Conservation (phyloP, 2,113 vertebrate genomes). For the Petaurus breviceps region DNA sequence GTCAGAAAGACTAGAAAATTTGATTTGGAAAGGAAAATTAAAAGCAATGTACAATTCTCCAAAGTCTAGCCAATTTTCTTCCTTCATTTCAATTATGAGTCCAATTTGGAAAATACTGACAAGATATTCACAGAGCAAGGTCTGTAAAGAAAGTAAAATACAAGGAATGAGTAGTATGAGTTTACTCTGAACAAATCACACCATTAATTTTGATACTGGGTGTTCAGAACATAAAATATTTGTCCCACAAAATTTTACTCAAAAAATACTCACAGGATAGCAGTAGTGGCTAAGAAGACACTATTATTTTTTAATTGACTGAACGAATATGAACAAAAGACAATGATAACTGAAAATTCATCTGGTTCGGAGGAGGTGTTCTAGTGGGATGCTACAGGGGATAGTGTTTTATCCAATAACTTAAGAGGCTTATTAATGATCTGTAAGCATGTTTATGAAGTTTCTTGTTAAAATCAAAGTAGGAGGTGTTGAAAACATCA, state of each 20-base stretch:
- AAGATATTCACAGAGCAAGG: neutral
- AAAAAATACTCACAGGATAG: conserved; percentile 28
- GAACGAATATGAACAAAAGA: conserved; percentile 35
- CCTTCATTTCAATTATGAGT: neutral
- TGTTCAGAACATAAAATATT: neutral
- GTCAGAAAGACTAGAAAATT: no score
- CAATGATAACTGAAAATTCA: conserved; percentile 2
- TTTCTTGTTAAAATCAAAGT: conserved; percentile 10
- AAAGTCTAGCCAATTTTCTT: neutral
- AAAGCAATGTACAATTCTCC: no score
- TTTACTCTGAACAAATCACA: conserved; percentile 10
- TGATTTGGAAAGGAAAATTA: no score
- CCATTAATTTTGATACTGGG: neutral
- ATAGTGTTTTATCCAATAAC: neutral
- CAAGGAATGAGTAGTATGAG: neutral
- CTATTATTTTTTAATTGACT: neutral
- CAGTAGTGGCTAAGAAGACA: neutral
- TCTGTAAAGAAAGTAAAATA: neutral
- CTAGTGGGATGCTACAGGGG: neutral
- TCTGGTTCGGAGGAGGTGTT: neutral
- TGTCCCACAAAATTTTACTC: conserved; percentile 36
- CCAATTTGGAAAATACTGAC: neutral
- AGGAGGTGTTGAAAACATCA: conserved; percentile 30
- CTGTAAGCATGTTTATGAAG: neutral
- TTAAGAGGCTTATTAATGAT: conserved; percentile 40